These are phyloP conservation scores for Girardinichthys multiradiatus DNA, from an alignment of 2,113 vertebrate species.

Conservation along the genomic window DNA sequence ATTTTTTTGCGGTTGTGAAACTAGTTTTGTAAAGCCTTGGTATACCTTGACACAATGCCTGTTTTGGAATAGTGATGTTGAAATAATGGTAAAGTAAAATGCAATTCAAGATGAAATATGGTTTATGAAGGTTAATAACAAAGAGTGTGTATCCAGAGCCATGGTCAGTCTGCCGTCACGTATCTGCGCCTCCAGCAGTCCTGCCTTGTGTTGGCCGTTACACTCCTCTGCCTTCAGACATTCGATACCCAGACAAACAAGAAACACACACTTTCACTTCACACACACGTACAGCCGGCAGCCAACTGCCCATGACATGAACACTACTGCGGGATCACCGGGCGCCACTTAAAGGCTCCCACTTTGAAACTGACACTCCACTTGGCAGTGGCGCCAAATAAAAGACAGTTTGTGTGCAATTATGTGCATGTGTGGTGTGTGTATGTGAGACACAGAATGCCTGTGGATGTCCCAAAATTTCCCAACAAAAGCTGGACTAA, in stretches of 20 bases:
- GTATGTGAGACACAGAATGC: conserved; percentile 8
- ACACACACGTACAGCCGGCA: conserved; percentile 44
- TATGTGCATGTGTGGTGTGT: conserved; percentile 11
- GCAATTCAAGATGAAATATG: not conserved
- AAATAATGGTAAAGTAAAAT: not conserved
- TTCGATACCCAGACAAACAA: conserved; percentile 47
- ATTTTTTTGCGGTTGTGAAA: not conserved
- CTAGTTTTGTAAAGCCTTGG: not conserved
- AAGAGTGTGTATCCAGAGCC: conserved; percentile 35
- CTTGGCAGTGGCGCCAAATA: conserved; percentile 64
- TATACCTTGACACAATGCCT: too few species aligned
- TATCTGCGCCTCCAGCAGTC: conserved; percentile 49
- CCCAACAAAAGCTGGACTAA: conserved; percentile 40
- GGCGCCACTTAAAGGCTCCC: conserved; percentile 72
- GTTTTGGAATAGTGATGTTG: not conserved
- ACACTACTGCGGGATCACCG: conserved; percentile 67
- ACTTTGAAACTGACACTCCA: conserved; percentile 77
- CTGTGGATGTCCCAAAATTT: conserved; percentile 14
- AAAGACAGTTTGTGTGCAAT: conserved; percentile 49
- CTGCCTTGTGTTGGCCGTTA: conserved; percentile 61
- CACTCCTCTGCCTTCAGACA: conserved; percentile 53
- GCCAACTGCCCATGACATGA: conserved; percentile 71
- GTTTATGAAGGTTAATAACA: not conserved
- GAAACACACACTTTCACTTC: conserved; percentile 40
- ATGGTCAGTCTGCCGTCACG: conserved; percentile 57